Evolutionary conservation across 2,888 invertebrate genomes (phyloP).

Genomic region (Caenorhabditis sulstoni): DNA sequence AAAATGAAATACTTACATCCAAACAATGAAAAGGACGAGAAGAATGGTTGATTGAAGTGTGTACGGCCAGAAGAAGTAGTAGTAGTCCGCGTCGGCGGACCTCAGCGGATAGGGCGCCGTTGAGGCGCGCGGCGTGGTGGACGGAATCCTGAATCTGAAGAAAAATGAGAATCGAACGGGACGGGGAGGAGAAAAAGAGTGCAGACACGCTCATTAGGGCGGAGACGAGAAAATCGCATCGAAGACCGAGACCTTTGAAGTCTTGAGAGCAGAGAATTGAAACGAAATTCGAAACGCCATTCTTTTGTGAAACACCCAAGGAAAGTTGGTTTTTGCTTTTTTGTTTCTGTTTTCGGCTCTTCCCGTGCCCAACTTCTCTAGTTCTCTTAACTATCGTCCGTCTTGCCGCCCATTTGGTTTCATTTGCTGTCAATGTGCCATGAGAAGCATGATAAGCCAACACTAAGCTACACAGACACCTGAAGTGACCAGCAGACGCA

Average conservation of each 20-base stretch:
- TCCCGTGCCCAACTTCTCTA: not conserved
- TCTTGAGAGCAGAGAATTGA: too few species aligned
- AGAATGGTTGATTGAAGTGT: constrained; percentile 51
- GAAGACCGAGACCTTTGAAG: too few species aligned
- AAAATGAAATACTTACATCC: constrained; percentile 47
- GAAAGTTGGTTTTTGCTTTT: not conserved
- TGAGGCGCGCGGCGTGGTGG: constrained; percentile 23
- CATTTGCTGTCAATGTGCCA: constrained; percentile 8
- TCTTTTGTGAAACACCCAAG: too few species aligned
- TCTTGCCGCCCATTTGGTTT: too few species aligned
- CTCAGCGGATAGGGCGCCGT: constrained; percentile 8
- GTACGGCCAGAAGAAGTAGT: constrained; percentile 39
- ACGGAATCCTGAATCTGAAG: constrained; percentile 43
- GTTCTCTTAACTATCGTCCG: too few species aligned
- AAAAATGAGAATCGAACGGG: constrained; percentile 15
- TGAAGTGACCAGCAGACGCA: constrained; percentile 42
- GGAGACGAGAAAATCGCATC: too few species aligned
- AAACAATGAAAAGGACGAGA: constrained; percentile 46
- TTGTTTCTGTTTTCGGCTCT: not conserved
- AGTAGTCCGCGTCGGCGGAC: constrained; percentile 1
- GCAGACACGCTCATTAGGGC: too few species aligned
- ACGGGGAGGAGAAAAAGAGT: too few species aligned
- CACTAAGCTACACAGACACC: constrained; percentile 31
- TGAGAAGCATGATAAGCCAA: constrained; percentile 19
- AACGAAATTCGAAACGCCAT: too few species aligned